These are phyloP conservation scores for Eubasilissa splendida DNA, from an alignment of 2,888 invertebrate species.

Conservation along the genomic window DNA sequence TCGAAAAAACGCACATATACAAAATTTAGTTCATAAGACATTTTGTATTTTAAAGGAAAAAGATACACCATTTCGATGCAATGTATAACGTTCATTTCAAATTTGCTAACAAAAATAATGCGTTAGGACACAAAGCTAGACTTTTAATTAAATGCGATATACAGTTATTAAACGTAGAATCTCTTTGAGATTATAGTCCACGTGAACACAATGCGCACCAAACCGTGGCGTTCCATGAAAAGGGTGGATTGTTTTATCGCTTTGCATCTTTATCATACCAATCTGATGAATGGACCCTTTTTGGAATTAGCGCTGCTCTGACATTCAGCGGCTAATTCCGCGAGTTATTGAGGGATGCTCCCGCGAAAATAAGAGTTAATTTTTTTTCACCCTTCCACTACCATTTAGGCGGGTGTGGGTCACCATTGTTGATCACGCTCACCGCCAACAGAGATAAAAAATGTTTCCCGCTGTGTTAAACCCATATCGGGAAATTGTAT, in stretches of 20 bases:
- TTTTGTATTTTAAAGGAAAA: too few species aligned
- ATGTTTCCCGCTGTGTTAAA: slow-evolving; percentile 38
- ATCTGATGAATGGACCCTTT: slow-evolving; percentile 41
- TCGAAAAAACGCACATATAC: too few species aligned
- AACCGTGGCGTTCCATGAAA: neutral
- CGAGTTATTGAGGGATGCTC: slow-evolving; percentile 27
- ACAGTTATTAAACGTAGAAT: too few species aligned
- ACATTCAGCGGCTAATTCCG: slow-evolving; percentile 42
- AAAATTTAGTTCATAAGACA: too few species aligned
- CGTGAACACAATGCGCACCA: neutral
- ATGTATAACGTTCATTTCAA: too few species aligned
- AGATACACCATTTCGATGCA: too few species aligned
- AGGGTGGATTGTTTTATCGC: slow-evolving; percentile 29
- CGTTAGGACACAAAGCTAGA: too few species aligned
- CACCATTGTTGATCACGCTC: slow-evolving; percentile 13
- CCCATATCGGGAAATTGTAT: slow-evolving; percentile 40
- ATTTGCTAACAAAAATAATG: too few species aligned
- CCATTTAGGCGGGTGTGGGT: too few species aligned
- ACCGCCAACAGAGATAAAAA: slow-evolving; percentile 24
- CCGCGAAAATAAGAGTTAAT: neutral
- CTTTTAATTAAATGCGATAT: too few species aligned
- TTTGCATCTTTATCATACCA: slow-evolving; percentile 29
- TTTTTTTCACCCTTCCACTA: slow-evolving; percentile 27
- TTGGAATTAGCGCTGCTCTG: slow-evolving; percentile 29
- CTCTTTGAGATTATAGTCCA: too few species aligned